Evolutionary conservation across 2,888 invertebrate species (phyloP), one percentile per base, ranked within the genome.

Genomic region (Amphipyra tragopoginis): DNA sequence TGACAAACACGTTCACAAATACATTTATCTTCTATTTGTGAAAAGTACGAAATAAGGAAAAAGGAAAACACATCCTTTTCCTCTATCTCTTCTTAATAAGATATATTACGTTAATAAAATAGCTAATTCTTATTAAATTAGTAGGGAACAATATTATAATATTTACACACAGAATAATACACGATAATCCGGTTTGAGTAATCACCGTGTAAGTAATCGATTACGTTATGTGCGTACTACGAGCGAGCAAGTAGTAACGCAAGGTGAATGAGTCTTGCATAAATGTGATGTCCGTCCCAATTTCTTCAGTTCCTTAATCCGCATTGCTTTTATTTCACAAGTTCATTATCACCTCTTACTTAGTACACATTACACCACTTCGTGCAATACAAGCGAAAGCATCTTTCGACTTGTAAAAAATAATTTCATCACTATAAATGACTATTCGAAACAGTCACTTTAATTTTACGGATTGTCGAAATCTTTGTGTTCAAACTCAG

Each of bases 251-350:
- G 49, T 73, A 77, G 74, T 75, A 75, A 71, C 65, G 75, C 69
- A 68, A 73, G 75, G 77, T 71, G 77, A 81, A 77, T 74, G 75
- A 77, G 75, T 77, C 76, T 82, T 82, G 78, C 81, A 79, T 79
- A 80, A 80, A 77, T 77, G 68, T 65, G 15, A 59, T 73, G 63
- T 81, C 75, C 79, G 79, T 81, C 80, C 85, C 70, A 84, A 81
- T 78, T 83, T 65, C 21, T 21, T 50, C 65, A 69, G 70, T 82
- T 83, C 75, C 79, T 81, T 73, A 67, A 82, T 85, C 82, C 82
- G 79, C 73, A 67, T 82, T 81, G 65, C 54, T 72, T 67, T 62
- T 52, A 47, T 51, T 56, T 11, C 61, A 52, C 36, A 55, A 65
- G 48, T 66, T 54, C 54, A 64, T 59, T 71, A 65, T 56, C 56